phyloP scores from a whole-genome alignment of 2,113 vertebrate species.

The Rissa tridactyla region DNA sequence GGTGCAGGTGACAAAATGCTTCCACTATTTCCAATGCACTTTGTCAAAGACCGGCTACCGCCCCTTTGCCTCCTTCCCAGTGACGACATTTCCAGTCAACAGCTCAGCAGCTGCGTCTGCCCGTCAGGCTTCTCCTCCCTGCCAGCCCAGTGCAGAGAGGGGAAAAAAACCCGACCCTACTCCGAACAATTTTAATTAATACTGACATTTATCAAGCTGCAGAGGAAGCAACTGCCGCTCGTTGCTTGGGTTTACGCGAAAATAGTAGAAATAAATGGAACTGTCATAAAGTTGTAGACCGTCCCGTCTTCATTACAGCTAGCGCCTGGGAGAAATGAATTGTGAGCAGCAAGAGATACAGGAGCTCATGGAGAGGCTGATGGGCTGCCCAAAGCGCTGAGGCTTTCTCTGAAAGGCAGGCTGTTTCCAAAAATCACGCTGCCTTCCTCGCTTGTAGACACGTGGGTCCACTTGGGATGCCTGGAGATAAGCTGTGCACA shows the following conservation, averaged over 20 bases:
- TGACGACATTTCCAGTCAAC: slow-evolving; percentile 46
- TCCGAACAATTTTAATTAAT: slow-evolving; percentile 62
- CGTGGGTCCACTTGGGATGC: fast-evolving
- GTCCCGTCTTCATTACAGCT: slow-evolving; percentile 55
- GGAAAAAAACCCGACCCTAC: neutral
- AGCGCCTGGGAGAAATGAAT: slow-evolving; percentile 11
- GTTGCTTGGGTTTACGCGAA: slow-evolving; percentile 48
- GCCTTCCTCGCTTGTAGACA: neutral
- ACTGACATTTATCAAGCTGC: slow-evolving; percentile 65
- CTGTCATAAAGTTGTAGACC: slow-evolving; percentile 53
- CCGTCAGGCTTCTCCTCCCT: slow-evolving; percentile 28
- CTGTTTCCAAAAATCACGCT: neutral
- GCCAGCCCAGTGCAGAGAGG: slow-evolving; percentile 27
- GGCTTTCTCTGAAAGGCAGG: neutral
- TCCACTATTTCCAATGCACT: slow-evolving; percentile 22
- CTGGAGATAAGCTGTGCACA: neutral
- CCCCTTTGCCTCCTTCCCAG: neutral
- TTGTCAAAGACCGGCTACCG: neutral
- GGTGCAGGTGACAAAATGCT: slow-evolving; percentile 33
- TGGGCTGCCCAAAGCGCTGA: neutral
- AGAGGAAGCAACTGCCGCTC: slow-evolving; percentile 60
- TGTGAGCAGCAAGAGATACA: slow-evolving; percentile 18
- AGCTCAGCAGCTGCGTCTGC: slow-evolving; percentile 62
- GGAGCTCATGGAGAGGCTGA: neutral
- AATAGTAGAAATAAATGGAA: slow-evolving; percentile 65